A percentile compares a stretch with the other conserved stretches of the same genome.
Conservation (phyloP, 2,888 invertebrate species). For the Lampropteryx suffumata region DNA sequence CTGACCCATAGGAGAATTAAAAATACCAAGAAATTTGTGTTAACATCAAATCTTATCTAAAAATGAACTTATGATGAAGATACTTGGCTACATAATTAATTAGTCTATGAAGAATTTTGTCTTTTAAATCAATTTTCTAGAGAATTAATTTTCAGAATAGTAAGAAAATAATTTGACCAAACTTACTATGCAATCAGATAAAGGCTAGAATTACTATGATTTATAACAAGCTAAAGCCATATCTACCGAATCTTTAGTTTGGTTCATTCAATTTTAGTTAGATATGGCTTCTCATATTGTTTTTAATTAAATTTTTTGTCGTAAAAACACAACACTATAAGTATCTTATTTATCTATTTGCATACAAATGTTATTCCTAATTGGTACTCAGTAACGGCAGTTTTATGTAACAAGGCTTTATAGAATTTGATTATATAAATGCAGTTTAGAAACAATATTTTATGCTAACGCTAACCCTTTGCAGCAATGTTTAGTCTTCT, state of each 20-base stretch:
- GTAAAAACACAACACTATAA: conserved; percentile 1
- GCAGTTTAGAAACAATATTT: neutral
- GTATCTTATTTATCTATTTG: conserved; percentile 17
- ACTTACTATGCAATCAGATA: conserved; percentile 9
- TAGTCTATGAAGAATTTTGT: conserved; percentile 4
- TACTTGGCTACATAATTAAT: neutral
- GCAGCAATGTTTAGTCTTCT: too few species aligned
- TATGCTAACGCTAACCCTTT: too few species aligned
- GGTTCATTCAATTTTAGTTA: conserved; percentile 11
- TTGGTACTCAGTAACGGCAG: conserved; percentile 35
- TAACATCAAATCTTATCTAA: conserved; percentile 6
- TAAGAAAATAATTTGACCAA: conserved; percentile 18
- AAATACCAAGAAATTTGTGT: neutral
- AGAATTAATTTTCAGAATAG: conserved; percentile 5
- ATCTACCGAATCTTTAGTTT: conserved; percentile 8
- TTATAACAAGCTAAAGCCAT: conserved; percentile 6
- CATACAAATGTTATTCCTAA: conserved; percentile 26
- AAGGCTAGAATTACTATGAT: conserved; percentile 1
- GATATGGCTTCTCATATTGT: conserved; percentile 4
- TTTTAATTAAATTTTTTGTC: neutral
- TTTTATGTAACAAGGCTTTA: conserved; percentile 28
- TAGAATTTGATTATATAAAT: conserved; percentile 24
- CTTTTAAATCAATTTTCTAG: conserved; percentile 1
- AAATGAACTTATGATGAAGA: conserved; percentile 2
- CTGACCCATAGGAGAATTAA: too few species aligned